Base-by-base conservation (phyloP, 2,113 vertebrate genomes). In the Pampusana beccarii region DNA sequence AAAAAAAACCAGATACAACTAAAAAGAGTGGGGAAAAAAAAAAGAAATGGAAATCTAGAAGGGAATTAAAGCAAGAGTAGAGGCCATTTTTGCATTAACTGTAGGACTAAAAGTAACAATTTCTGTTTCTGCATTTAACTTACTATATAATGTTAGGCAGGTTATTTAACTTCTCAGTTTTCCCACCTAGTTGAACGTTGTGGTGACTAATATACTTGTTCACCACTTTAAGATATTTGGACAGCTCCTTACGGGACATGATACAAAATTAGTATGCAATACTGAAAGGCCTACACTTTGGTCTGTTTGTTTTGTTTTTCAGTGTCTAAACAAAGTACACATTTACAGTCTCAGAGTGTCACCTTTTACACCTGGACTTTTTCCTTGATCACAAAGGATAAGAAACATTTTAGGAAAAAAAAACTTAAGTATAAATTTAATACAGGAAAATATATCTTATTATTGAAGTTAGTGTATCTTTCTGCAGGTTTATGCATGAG, bases 401-500 rank as follows among this genome's bases (percentile, higher is more conserved):
- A 66, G 18, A 13, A 82, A 1, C 7, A 64, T 90, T 74, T 69
- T 42, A 65, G 15, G 20, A 46, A 78, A 66, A 61, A 51, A 36
- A 40, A 40, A 4, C 1, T 24, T 9, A 26, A 18, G 4, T 6
- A 71, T 38, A 40, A 79, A 17, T 48, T 67, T 71, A 54, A 71
- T 74, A 66, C n/a, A 31, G 48, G 25, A 36, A 78, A 73, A 66
- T 67, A 7, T 9, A 21, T 29, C 7, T 79, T 70, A 17, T 8
- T 62, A 3, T 13, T 60, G 28, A 79, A 75, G 4, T 54, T 23
- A 26, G 6, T 36, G 6, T 11, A 6, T 42, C 11, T 60, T 54
- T 70, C 58, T 31, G 5, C 40, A 5, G 4, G 11, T 38, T 86
- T 72, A n/a, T 0, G 1, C 3, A 6, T n/a, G 54, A 10, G 0